Evolutionary conservation across 2,888 invertebrate species (phyloP).

Genomic region (Hydrotaea cyrtoneurina): DNA sequence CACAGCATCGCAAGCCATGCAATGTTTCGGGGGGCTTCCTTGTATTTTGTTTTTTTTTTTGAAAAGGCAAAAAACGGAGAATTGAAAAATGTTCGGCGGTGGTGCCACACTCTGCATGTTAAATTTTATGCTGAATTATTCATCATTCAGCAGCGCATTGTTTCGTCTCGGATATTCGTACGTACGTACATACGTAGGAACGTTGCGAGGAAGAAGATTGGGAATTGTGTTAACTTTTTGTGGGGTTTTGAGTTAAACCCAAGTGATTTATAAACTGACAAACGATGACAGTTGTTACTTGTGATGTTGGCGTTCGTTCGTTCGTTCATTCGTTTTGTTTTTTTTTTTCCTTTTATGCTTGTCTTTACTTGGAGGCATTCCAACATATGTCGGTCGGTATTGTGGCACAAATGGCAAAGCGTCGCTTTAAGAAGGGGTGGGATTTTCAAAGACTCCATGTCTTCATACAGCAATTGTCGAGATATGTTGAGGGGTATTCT

Average conservation of each 20-base stretch:
- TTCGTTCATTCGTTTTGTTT: too few species aligned
- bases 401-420: conserved; percentile 34
- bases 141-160: conserved; percentile 53
- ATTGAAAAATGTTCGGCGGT: not conserved
- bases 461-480: too few species aligned
- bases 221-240: conserved; percentile 50
- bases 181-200: not conserved
- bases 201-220: conserved; percentile 46
- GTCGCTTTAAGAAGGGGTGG: conserved; percentile 55
- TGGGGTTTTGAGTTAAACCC: conserved; percentile 49
- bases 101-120: conserved; percentile 16
- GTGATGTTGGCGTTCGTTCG: conserved; percentile 51
- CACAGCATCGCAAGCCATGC: not conserved
- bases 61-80: not conserved
- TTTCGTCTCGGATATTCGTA: conserved; percentile 3
- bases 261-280: conserved; percentile 78
- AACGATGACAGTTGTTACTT: conserved; percentile 79
- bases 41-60: conserved; percentile 4
- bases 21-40: not conserved
- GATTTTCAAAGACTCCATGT: conserved; percentile 29
- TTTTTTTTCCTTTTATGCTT: conserved; percentile 11
- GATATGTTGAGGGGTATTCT: too few species aligned
- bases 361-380: conserved; percentile 2
- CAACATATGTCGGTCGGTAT: conserved; percentile 44
- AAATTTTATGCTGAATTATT: conserved; percentile 59